phyloP scores from a whole-genome alignment of 2,888 invertebrate genomes.

The Alloplasta piceator region DNA sequence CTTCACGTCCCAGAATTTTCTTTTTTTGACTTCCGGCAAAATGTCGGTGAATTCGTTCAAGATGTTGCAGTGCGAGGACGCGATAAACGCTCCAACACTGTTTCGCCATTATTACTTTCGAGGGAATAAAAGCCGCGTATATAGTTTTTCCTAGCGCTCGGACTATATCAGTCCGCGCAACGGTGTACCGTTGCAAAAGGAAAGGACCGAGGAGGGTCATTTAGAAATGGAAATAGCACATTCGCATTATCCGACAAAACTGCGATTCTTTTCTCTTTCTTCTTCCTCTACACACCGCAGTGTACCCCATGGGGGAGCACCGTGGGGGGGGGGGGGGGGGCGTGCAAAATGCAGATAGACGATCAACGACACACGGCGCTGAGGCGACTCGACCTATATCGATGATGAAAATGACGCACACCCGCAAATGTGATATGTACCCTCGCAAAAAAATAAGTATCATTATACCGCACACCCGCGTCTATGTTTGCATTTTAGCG shows the following conservation, averaged over 20 bases:
- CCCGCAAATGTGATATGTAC: slow-evolving; percentile 5
- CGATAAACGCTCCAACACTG: too few species aligned
- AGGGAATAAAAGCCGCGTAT: too few species aligned
- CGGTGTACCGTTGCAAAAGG: slow-evolving; percentile 52
- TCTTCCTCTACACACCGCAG: slow-evolving; percentile 15
- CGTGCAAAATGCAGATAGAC: slow-evolving; percentile 44
- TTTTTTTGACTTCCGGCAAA: too few species aligned
- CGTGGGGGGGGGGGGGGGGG: slow-evolving; percentile 32
- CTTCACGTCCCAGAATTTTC: too few species aligned
- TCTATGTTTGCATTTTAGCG: slow-evolving; percentile 38
- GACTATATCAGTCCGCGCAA: slow-evolving; percentile 7
- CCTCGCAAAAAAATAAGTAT: slow-evolving; percentile 35
- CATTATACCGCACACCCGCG: slow-evolving; percentile 24
- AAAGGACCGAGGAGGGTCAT: slow-evolving; percentile 41
- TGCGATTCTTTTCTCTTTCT: slow-evolving; percentile 7
- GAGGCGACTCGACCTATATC: too few species aligned
- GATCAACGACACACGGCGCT: slow-evolving; percentile 33
- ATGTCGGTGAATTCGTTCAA: too few species aligned
- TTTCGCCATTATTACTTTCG: too few species aligned
- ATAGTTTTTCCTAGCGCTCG: neutral
- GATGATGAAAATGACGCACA: neutral
- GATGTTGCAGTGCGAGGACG: too few species aligned
- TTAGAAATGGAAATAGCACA: slow-evolving; percentile 56
- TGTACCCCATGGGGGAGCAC: slow-evolving; percentile 36
- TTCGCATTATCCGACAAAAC: slow-evolving; percentile 24